Evolutionary conservation across 2,113 vertebrate species (phyloP).

Genomic region (Mustelus asterias): DNA sequence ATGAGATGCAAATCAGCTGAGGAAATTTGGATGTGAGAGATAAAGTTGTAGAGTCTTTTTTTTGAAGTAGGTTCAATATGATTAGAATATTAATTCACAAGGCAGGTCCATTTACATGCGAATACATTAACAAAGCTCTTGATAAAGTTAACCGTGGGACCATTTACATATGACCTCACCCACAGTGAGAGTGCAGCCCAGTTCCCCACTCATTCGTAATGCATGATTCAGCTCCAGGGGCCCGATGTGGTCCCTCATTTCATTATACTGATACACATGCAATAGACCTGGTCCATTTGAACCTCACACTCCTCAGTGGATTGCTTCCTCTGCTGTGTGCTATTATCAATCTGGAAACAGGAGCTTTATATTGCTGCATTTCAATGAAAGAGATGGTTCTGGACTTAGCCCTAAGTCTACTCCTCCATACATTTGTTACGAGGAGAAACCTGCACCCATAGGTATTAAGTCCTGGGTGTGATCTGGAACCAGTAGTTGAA

Average conservation of each 20-base stretch:
- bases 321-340: background rate
- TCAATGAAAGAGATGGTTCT: background rate
- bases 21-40: background rate
- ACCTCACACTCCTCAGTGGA: background rate
- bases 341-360: background rate
- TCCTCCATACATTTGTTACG: background rate
- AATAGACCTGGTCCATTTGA: background rate
- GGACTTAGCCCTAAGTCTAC: background rate
- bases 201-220: background rate
- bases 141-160: background rate
- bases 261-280: background rate
- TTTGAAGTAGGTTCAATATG: background rate
- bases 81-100: background rate
- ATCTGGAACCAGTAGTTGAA: background rate
- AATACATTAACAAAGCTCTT: background rate
- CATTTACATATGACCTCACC: background rate
- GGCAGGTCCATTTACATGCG: background rate
- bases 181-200: background rate
- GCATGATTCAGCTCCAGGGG: background rate
- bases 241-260: background rate
- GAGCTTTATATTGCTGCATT: background rate
- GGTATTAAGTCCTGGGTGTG: background rate
- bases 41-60: background rate
- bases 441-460: background rate
- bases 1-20: background rate